phyloP scores from a whole-genome alignment of 1,140 invertebrate genomes.

The Pseudachorutes palmiensis region DNA sequence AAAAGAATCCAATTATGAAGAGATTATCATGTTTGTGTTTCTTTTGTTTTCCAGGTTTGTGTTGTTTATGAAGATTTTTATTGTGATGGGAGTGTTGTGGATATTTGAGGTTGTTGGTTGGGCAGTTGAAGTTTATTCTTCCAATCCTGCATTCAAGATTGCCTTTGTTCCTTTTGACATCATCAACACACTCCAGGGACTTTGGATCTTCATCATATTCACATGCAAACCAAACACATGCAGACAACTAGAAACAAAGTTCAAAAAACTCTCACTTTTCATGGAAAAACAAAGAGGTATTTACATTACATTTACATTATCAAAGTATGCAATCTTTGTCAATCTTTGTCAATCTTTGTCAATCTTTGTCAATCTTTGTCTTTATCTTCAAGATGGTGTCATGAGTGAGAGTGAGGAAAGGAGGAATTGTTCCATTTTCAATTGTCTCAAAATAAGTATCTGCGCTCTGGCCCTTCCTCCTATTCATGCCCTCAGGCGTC shows the following conservation, averaged over 20 bases:
- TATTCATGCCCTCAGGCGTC: conserved; percentile 23
- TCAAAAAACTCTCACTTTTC: conserved; percentile 26
- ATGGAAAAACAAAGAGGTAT: conserved; percentile 28
- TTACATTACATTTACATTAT: no score
- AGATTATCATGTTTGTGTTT: conserved; percentile 2
- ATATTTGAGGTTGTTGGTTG: conserved; percentile 36
- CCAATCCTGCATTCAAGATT: conserved; percentile 17
- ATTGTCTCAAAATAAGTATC: no score
- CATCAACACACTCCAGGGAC: conserved; percentile 35
- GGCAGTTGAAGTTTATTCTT: conserved; percentile 12
- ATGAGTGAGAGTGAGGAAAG: no score
- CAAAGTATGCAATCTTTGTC: no score
- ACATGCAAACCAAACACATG: conserved; percentile 38
- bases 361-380: no score
- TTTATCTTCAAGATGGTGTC: no score
- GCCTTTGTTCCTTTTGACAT: conserved; percentile 34
- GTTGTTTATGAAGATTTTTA: conserved; percentile 37
- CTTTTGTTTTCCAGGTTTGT: conserved; percentile 27
- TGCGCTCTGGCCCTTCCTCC: conserved; percentile 25
- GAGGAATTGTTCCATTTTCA: no score
- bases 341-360: no score
- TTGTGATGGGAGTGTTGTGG: conserved; percentile 37
- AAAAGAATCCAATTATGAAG: background rate
- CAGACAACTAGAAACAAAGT: conserved; percentile 35
- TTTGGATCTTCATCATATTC: conserved; percentile 37